phyloP scores from a whole-genome alignment of 2,797 vertebrate species.

The Cyprinella venusta region DNA sequence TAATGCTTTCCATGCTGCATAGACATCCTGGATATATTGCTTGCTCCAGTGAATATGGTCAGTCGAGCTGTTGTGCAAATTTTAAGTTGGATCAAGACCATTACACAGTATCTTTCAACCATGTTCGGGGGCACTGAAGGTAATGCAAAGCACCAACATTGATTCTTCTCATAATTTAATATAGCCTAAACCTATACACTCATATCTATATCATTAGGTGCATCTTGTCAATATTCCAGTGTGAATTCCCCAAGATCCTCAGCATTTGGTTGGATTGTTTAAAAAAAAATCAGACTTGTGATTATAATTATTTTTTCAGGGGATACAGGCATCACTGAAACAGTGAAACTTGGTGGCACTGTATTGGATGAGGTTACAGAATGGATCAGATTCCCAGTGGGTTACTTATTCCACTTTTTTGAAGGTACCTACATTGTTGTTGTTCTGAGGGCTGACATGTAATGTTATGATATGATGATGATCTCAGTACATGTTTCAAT shows the following conservation, averaged over 20 bases:
- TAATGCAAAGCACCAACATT: constrained; percentile 6
- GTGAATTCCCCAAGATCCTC: constrained; percentile 65
- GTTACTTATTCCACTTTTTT: constrained; percentile 54
- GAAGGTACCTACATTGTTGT: constrained; percentile 47
- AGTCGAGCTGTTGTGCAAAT: constrained; percentile 35
- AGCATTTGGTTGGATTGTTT: not conserved
- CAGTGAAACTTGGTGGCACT: constrained; percentile 41
- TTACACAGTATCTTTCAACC: constrained; percentile 23
- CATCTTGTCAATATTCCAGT: constrained; percentile 22
- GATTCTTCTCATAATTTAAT: not conserved
- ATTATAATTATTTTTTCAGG: constrained; percentile 1
- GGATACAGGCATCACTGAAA: constrained; percentile 20
- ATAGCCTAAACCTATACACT: not conserved
- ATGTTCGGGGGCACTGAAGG: constrained; percentile 39
- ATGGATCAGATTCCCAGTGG: constrained; percentile 35
- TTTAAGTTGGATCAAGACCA: constrained; percentile 21
- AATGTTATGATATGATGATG: not conserved
- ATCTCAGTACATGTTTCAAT: not conserved
- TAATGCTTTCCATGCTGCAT: constrained; percentile 12
- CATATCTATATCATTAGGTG: not conserved
- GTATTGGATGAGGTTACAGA: constrained; percentile 45
- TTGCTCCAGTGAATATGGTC: constrained; percentile 34
- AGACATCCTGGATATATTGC: constrained; percentile 43
- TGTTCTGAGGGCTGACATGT: not conserved
- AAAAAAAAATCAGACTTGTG: too few relatives aligned